Base-by-base conservation (phyloP, 92 coral and sea anemone species). In the Palythoa caribaeorum region DNA sequence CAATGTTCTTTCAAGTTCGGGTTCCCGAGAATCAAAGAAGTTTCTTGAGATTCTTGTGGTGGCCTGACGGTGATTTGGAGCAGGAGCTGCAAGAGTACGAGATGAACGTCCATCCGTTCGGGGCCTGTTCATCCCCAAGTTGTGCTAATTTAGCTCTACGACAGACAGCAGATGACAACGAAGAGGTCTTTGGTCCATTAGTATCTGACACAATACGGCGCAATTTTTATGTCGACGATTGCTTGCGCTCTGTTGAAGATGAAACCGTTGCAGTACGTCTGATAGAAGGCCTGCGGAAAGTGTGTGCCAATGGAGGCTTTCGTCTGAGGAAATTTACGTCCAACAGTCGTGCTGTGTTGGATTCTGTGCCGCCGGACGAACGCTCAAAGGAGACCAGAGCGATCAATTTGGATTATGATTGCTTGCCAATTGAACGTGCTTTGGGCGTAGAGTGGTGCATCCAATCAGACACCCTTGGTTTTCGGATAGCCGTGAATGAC, bases 371-470 rank as follows among this genome's bases (percentile, higher is more conserved):
- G 17, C 48, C 39, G n/a, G 88, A 85, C 12, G 52, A 92, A 50
- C 76, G 92, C 19, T 84, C 94, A 10, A 88, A 92, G 60, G 94
- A 92, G 21, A 86, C 71, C 4, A 88, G 54, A 39, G 80, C 65
- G 5, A 38, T 50, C 37, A 11, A 92, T 52, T 84, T 87, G 37
- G 63, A 77, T 21, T 69, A 70, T 54, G 89, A 89, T 8, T 77
- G 77, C 35, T 77, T 93, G 15, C 88, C 91, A 17, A 71, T 90
- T 36, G 95, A 88, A 54, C 92, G 92, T 17, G 92, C 92, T 13
- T 79, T 93, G 38, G 92, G 92, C 35, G 93, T 93, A 13, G 85
- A 93, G 68, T 90, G 93, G 93, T 77, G 90, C 80, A 86, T 93
- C 60, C 87, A 87, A 73, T 87, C 95, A 1, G 93, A 93, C 88